Percentiles rank a stretch among this genome's conserved stretches.
phyloP scores from a whole-genome alignment of 2,888 invertebrate genomes.

The Emmelina monodactyla region DNA sequence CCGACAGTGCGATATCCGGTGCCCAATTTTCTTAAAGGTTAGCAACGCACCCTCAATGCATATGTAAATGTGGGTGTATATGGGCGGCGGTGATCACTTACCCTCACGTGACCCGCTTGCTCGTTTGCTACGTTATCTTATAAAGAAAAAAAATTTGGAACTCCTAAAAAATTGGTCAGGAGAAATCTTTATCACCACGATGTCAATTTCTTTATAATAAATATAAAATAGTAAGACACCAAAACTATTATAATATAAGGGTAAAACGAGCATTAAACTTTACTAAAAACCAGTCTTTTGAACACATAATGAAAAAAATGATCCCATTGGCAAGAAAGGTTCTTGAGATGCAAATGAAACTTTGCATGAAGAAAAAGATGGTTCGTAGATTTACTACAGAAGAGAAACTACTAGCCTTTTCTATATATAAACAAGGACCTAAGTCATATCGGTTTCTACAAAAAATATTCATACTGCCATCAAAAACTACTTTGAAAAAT shows the following conservation, averaged over 20 bases:
- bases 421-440: slow-evolving; percentile 9
- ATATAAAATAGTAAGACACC: not conserved
- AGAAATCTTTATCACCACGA: not conserved
- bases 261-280: not conserved
- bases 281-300: not conserved
- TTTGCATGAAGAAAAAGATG: slow-evolving; percentile 4
- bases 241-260: not conserved
- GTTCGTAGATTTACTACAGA: slow-evolving; percentile 5
- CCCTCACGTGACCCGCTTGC: too few species aligned
- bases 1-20: too few species aligned
- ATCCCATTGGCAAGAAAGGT: slow-evolving; percentile 4
- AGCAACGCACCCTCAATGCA: too few species aligned
- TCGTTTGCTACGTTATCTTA: not conserved
- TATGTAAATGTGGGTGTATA: too few species aligned
- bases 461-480: slow-evolving; percentile 7
- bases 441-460: slow-evolving; percentile 4
- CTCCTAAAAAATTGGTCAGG: not conserved
- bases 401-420: slow-evolving; percentile 7
- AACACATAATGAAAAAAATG: not conserved
- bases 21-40: too few species aligned
- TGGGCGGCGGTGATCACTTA: too few species aligned
- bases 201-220: not conserved
- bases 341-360: slow-evolving; percentile 10
- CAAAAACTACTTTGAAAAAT: slow-evolving; percentile 7
- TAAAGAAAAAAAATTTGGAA: not conserved